Base-by-base conservation (phyloP, 35 echinoderm and acorn worm species). In the Heliocidaris tuberculata region DNA sequence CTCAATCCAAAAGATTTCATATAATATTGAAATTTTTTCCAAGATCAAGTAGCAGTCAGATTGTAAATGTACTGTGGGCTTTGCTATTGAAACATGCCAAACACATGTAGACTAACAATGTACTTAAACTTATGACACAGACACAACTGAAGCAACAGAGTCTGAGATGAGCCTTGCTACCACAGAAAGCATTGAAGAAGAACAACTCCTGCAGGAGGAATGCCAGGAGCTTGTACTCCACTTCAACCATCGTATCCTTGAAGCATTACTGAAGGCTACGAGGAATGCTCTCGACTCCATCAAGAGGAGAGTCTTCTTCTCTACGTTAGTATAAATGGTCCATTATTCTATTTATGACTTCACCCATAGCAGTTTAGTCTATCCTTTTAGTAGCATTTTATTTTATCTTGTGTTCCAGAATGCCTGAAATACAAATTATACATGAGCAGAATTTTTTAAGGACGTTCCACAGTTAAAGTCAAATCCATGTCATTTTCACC, bases 301-400 rank as follows among this genome's bases (percentile, higher is more conserved):
- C 94, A 99, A 99, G 95, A 97, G 94, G 47, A 95, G 97, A 47
- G 98, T 99, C 31, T 99, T 99, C 93, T 99, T 99, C 92, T 97
- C 98, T 13, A 95, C 95, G 98, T 99, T 90, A 96, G 96, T 97
- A 17, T 29, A 32, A 19, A 70, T 30, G 24, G n/a, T 42, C 32
- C 70, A 52, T 60, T 9, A 48, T 29, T 71, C 59, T 42, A 42
- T 50, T 48, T 92, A 13, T 32, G 27, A 35, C 31, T 47, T 10
- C 24, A 35, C 90, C 8, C 13, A 35, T 92, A 7, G 31, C 31
- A 10, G 13, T 32, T 21, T 42, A 42, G 35, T n/a, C n/a, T n/a
- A n/a, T n/a, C n/a, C n/a, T n/a, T n/a, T n/a, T n/a, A n/a, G n/a
- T n/a, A n/a, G n/a, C n/a, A n/a, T n/a, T n/a, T n/a, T n/a, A n/a